Conservation (phyloP, 2,113 vertebrate species). For the Phaetusa simplex region DNA sequence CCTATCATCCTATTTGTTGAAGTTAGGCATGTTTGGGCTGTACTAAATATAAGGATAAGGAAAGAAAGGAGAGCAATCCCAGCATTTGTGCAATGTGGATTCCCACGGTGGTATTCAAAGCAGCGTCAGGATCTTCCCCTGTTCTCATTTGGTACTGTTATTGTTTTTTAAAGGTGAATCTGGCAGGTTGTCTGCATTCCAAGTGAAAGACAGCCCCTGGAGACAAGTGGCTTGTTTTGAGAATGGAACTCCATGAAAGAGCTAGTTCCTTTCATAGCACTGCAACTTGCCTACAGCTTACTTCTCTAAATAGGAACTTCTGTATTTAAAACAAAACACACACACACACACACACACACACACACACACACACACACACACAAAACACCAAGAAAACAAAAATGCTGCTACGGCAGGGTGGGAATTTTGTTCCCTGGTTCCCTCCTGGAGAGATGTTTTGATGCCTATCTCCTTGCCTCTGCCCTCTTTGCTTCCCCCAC, state of each 20-base stretch:
- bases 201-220: background rate
- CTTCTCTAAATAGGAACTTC: background rate
- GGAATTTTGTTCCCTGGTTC: conserved; percentile 68
- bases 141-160: background rate
- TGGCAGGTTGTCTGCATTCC: conserved; percentile 41
- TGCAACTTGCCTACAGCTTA: background rate
- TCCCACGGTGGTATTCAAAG: conserved; percentile 26
- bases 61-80: background rate
- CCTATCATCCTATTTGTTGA: background rate
- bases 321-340: background rate
- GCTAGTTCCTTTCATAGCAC: background rate
- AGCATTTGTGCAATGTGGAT: background rate
- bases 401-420: conserved; percentile 15
- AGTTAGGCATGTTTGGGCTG: background rate
- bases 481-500: background rate
- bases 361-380: background rate
- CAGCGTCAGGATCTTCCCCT: background rate
- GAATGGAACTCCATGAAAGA: background rate
- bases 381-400: background rate
- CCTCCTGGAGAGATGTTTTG: conserved; percentile 72
- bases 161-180: conserved; percentile 45
- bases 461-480: conserved; percentile 56
- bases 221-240: conserved; percentile 31
- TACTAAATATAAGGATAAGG: background rate
- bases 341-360: background rate